These are phyloP conservation scores for Peromyscus polionotus DNA, from an alignment of 2,113 vertebrate species.

Conservation along the genomic window DNA sequence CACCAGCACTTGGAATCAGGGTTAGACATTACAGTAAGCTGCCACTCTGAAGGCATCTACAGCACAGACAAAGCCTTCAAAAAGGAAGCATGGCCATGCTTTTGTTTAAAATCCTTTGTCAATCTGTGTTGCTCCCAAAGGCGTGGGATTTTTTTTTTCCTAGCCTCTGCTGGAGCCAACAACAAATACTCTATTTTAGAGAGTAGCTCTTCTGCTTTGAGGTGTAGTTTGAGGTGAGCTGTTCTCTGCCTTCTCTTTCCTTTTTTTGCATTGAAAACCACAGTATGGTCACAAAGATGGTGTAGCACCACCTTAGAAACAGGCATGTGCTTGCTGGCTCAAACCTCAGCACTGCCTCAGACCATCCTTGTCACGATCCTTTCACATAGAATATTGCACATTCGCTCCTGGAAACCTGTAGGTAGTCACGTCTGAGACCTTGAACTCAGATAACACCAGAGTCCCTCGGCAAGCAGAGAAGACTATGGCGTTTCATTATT, in stretches of 20 bases:
- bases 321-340: background rate
- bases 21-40: background rate
- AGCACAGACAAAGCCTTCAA: background rate
- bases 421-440: slow-evolving; percentile 64
- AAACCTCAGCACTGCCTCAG: slow-evolving; percentile 68
- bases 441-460: background rate
- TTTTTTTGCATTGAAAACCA: slow-evolving; percentile 78
- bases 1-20: background rate
- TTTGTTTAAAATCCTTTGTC: slow-evolving; percentile 71
- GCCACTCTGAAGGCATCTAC: background rate
- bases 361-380: background rate
- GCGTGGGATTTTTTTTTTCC: slow-evolving; percentile 64
- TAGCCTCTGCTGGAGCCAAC: slow-evolving; percentile 61
- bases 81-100: background rate
- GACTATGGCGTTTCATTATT: slow-evolving; percentile 70
- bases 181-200: slow-evolving; percentile 5
- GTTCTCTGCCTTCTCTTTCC: slow-evolving; percentile 60
- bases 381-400: slow-evolving; percentile 72
- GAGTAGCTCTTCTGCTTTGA: slow-evolving; percentile 81
- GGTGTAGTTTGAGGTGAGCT: slow-evolving; percentile 81
- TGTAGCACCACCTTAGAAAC: slow-evolving; percentile 37
- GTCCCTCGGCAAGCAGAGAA: background rate
- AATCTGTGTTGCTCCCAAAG: slow-evolving; percentile 48
- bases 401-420: slow-evolving; percentile 65
- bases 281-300: slow-evolving; percentile 68